Evolutionary conservation across 2,797 vertebrate species (phyloP).

Genomic region (Halcyon badia): DNA sequence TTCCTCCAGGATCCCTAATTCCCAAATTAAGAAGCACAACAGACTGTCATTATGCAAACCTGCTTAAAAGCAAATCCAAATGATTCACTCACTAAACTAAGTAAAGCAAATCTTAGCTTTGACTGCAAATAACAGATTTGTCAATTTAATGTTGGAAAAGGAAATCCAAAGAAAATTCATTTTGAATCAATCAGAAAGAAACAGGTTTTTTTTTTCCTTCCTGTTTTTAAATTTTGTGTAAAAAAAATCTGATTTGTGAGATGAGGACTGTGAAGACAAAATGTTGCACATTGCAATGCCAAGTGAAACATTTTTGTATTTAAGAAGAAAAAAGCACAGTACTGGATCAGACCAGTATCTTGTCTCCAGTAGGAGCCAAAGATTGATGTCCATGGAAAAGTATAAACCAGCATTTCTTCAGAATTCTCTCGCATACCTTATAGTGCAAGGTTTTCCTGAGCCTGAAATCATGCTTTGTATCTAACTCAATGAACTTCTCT

Average conservation of each 20-base stretch:
- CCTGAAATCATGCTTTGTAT: background rate
- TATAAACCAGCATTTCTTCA: background rate
- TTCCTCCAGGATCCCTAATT: slow-evolving; percentile 48
- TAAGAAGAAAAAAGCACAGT: background rate
- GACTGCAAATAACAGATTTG: background rate
- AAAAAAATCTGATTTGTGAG: background rate
- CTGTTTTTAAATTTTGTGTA: background rate
- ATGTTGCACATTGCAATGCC: background rate
- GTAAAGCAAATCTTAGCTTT: slow-evolving; percentile 9
- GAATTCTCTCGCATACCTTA: background rate
- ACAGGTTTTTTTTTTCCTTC: background rate
- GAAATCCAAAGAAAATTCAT: background rate
- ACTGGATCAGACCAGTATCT: background rate
- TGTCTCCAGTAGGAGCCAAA: background rate
- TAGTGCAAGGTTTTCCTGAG: background rate
- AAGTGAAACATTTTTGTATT: background rate
- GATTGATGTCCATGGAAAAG: background rate
- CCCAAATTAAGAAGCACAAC: slow-evolving; percentile 25
- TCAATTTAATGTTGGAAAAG: background rate
- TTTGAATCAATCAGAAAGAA: background rate
- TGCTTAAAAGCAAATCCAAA: slow-evolving; percentile 9
- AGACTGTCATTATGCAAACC: slow-evolving; percentile 30
- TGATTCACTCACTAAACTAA: background rate
- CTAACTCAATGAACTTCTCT: background rate
- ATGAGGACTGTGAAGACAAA: background rate